phyloP scores from a whole-genome alignment of 2,113 vertebrate species.

The Trichechus manatus region DNA sequence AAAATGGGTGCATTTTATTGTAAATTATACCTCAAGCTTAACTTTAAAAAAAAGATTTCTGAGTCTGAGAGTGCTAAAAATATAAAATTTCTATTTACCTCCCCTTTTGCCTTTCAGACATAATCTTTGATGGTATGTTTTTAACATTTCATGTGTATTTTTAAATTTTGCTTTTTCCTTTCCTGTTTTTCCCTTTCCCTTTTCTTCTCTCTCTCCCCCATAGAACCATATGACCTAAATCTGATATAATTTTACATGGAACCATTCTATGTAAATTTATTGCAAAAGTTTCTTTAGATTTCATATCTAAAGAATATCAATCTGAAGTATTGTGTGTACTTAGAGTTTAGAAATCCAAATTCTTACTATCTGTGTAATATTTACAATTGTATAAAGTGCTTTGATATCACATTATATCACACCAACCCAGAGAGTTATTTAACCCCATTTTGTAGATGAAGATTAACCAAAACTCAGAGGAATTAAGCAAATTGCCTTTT shows the following conservation, averaged over 20 bases:
- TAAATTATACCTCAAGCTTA: background rate
- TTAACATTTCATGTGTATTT: background rate
- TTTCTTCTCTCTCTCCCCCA: background rate
- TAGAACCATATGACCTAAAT: background rate
- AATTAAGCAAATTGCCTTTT: background rate
- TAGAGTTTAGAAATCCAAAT: background rate
- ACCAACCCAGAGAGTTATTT: background rate
- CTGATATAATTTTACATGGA: background rate
- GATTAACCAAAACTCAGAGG: background rate
- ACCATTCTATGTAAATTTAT: background rate
- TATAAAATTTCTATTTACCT: background rate
- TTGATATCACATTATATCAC: background rate
- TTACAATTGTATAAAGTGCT: background rate
- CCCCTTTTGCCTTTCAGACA: conserved; percentile 10
- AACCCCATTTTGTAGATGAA: background rate
- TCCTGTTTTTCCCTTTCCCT: background rate
- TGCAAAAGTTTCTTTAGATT: background rate
- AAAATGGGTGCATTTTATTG: background rate
- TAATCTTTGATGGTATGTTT: background rate
- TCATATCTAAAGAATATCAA: background rate
- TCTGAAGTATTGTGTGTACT: background rate
- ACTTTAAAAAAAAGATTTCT: background rate
- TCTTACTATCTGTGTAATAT: background rate
- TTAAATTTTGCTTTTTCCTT: background rate
- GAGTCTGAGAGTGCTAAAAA: background rate